A percentile compares a stretch with the other conserved stretches of the same genome.
Evolutionary conservation across 1,140 invertebrate genomes (phyloP).

Genomic region (Hyles euphorbiae): DNA sequence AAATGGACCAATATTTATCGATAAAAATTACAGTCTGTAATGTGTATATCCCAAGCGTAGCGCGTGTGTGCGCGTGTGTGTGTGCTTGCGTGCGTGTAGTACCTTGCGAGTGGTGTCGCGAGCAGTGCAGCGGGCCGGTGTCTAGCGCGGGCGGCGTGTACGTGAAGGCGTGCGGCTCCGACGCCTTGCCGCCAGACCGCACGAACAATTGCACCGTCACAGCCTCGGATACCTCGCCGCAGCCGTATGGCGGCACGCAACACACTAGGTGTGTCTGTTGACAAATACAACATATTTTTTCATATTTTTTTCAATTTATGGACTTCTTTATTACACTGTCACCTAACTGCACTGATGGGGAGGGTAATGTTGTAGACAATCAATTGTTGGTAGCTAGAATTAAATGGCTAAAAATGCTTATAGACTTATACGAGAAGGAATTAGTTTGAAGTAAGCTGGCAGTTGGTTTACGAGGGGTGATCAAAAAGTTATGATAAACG

Average conservation of each 20-base stretch:
- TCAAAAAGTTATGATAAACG: too few relatives aligned
- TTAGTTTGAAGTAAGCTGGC: too few relatives aligned
- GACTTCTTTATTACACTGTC: too few relatives aligned
- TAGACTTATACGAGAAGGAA: too few relatives aligned
- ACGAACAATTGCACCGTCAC: conserved; percentile 87
- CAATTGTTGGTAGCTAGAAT: too few relatives aligned
- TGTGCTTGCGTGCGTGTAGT: conserved; percentile 3
- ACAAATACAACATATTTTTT: conserved; percentile 37
- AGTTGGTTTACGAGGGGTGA: too few relatives aligned
- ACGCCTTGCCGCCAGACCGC: conserved; percentile 90
- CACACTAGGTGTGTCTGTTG: conserved; percentile 94
- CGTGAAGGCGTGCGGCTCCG: conserved; percentile 90
- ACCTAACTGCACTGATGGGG: too few relatives aligned
- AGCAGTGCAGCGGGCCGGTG: conserved; percentile 53
- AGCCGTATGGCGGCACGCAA: conserved; percentile 88
- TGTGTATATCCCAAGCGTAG: background rate
- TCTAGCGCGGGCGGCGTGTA: conserved; percentile 80
- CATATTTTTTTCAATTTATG: too few relatives aligned
- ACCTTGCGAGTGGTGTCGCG: conserved; percentile 52
- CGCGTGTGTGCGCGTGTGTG: background rate
- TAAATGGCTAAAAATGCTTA: too few relatives aligned
- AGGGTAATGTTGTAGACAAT: too few relatives aligned
- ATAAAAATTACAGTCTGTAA: too few relatives aligned
- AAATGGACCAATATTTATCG: too few relatives aligned
- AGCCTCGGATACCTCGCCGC: conserved; percentile 79